Percentiles rank a stretch among this genome's conserved stretches.
phyloP scores from a whole-genome alignment of 2,797 vertebrate genomes.

The Tapirus indicus region DNA sequence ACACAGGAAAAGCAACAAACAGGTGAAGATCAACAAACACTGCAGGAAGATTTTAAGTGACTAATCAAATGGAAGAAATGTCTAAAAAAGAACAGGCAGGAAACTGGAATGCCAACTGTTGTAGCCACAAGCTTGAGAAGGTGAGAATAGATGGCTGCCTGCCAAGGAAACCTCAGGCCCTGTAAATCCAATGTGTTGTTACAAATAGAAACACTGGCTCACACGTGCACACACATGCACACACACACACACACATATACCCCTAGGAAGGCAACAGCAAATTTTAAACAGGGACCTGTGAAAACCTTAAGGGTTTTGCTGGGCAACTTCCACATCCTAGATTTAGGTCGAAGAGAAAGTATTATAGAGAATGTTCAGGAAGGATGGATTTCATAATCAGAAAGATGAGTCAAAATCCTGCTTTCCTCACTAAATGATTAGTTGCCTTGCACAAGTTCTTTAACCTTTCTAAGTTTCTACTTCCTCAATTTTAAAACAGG shows the following conservation, averaged over 20 bases:
- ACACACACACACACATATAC: neutral
- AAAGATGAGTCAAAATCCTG: neutral
- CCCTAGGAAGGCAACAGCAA: neutral
- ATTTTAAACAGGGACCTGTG: neutral
- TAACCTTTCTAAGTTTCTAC: neutral
- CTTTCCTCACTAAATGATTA: neutral
- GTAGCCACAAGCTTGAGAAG: conserved; percentile 73
- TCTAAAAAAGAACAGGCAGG: conserved; percentile 66
- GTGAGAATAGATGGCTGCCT: conserved; percentile 74
- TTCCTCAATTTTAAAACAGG: neutral
- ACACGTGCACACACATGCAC: neutral
- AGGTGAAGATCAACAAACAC: conserved; percentile 81
- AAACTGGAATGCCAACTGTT: conserved; percentile 70
- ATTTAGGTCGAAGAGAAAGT: neutral
- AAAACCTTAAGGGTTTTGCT: conserved; percentile 42
- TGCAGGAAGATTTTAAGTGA: conserved; percentile 79
- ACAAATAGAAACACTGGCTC: conserved; percentile 45
- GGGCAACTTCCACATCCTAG: neutral
- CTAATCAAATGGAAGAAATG: conserved; percentile 78
- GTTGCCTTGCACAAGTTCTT: neutral
- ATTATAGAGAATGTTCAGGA: neutral
- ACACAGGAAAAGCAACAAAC: conserved; percentile 80
- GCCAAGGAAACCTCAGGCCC: conserved; percentile 71
- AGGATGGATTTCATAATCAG: neutral
- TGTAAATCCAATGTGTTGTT: neutral